phyloP scores from a whole-genome alignment of 2,888 invertebrate species.

The Scaptomyza flava region DNA sequence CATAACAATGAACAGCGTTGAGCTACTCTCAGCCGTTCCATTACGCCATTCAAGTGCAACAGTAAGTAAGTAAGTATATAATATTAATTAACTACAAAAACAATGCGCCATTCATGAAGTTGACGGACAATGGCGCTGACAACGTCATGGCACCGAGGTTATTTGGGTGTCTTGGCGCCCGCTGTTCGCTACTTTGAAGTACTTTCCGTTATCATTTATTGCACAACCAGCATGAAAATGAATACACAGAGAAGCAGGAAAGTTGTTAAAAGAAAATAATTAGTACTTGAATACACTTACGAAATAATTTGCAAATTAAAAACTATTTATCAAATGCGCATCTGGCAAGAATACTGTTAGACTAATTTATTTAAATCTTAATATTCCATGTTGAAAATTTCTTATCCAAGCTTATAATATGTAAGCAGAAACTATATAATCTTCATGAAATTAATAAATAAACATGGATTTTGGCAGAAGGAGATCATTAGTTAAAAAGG shows the following conservation, averaged over 20 bases:
- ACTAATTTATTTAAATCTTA: too few relatives aligned
- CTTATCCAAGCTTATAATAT: too few relatives aligned
- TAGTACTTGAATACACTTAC: neutral
- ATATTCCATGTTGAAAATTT: too few relatives aligned
- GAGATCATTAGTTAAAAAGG: too few relatives aligned
- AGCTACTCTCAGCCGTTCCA: slow-evolving; percentile 35
- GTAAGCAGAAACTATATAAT: too few relatives aligned
- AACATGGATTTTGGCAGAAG: neutral
- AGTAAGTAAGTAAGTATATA: slow-evolving; percentile 53
- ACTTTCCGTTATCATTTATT: slow-evolving; percentile 64
- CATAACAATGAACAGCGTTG: slow-evolving; percentile 27
- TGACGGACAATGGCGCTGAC: slow-evolving; percentile 33
- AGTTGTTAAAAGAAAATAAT: neutral
- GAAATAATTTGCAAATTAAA: neutral
- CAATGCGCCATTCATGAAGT: slow-evolving; percentile 54
- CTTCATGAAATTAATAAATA: neutral
- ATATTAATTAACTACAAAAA: slow-evolving; percentile 74
- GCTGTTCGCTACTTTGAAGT: slow-evolving; percentile 45
- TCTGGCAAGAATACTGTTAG: too few relatives aligned
- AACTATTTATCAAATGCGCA: too few relatives aligned
- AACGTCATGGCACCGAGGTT: neutral
- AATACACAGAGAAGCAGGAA: slow-evolving; percentile 8
- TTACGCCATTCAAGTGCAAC: slow-evolving; percentile 67
- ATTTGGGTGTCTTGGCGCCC: slow-evolving; percentile 3
- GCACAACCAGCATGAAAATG: slow-evolving; percentile 39